Conservation (phyloP, 1,140 invertebrate species). For the Hycleus phaleratus region DNA sequence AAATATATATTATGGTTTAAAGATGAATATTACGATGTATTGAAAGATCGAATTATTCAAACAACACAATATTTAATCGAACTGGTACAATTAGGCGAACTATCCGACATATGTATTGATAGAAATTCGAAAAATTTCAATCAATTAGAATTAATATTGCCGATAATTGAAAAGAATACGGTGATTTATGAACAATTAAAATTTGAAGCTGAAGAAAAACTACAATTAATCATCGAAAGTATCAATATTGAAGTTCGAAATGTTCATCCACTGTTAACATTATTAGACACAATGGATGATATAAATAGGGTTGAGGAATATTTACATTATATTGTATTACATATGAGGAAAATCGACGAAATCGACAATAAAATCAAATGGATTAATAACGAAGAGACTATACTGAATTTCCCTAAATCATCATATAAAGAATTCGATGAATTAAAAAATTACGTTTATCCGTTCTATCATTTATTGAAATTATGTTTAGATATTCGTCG, state of each 20-base stretch:
- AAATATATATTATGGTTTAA: constrained; percentile 42
- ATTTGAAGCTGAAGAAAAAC: constrained; percentile 68
- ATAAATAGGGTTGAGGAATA: constrained; percentile 53
- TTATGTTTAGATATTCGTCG: constrained; percentile 59
- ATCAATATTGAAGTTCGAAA: constrained; percentile 58
- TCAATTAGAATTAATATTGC: constrained; percentile 62
- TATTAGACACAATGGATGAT: constrained; percentile 45
- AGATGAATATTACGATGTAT: constrained; percentile 25
- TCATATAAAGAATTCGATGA: constrained; percentile 68
- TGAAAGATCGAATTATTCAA: constrained; percentile 52
- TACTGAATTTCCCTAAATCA: constrained; percentile 72
- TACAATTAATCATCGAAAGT: constrained; percentile 59
- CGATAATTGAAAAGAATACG: constrained; percentile 61
- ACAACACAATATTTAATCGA: constrained; percentile 53
- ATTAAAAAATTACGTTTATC: constrained; percentile 58
- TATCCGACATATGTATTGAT: constrained; percentile 40
- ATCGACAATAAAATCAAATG: constrained; percentile 66
- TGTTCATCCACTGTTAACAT: constrained; percentile 58
- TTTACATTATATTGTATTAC: constrained; percentile 58
- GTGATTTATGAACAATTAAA: constrained; percentile 68
- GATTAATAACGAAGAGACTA: constrained; percentile 83
- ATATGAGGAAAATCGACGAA: constrained; percentile 62
- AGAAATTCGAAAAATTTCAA: constrained; percentile 58
- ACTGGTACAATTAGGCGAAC: constrained; percentile 41
- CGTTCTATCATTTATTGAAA: constrained; percentile 56